Base-by-base conservation (phyloP, 2,888 invertebrate genomes). In the Actias luna region DNA sequence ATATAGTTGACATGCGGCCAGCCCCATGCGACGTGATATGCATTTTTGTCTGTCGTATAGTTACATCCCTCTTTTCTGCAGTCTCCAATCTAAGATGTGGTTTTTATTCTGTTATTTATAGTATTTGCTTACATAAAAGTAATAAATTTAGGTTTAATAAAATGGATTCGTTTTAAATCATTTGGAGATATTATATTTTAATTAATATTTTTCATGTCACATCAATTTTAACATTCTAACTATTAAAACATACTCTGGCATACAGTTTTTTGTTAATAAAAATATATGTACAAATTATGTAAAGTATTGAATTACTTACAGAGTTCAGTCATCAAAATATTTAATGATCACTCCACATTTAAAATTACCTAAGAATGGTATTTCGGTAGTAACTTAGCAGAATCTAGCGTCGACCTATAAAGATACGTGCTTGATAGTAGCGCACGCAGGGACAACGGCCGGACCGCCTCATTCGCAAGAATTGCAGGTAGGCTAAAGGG, bases 401-500 rank as follows among this genome's bases (percentile, higher is more conserved):
- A 67, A 77, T 78, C 76, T 85, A 85, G 81, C 81, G 79, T 80
- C 90, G 92, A 92, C 91, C 92, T 89, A 92, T 88, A 88, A 90
- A 90, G 87, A 83, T 88, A 89, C 86, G 89, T 88, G 86, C 80
- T 82, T 80, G 85, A 86, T 88, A 88, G 84, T 85, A 77, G 87
- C 85, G 82, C 82, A 87, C 84, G 84, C 84, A 91, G 91, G 93
- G 92, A 93, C 93, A 92, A 89, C 86, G 93, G 88, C 93, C 93
- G 85, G 76, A 80, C 87, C 82, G 88, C 92, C 93, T 91, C 91
- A 89, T 89, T 90, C 89, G 90, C 92, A 90, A 84, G 88, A 89
- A 88, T 83, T 86, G 88, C 89, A 91, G 93, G 92, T 93, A 93
- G 93, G 93, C 92, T 93, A 93, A 88, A 89, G 89, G 93, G 91